Conservation (phyloP, 2,113 vertebrate species). For the Phrynocephalus versicolor region DNA sequence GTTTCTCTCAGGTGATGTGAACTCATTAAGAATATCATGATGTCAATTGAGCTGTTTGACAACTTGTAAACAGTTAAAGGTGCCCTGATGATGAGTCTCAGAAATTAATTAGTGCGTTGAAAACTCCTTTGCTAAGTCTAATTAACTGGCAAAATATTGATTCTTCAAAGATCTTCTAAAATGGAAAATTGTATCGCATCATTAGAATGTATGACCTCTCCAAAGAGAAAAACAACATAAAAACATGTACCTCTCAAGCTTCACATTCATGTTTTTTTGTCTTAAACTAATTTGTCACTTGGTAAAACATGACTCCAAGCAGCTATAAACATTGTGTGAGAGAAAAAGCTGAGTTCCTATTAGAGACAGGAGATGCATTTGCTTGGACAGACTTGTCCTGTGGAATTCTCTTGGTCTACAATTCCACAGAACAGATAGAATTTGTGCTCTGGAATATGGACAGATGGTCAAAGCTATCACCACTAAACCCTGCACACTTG, state of each 20-base stretch:
- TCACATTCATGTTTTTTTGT: constrained; percentile 17
- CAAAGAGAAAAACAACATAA: constrained; percentile 45
- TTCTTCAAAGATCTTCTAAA: constrained; percentile 55
- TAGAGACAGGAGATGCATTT: neutral
- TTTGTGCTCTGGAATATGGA: too few relatives aligned
- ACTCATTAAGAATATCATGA: neutral
- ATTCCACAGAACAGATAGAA: too few relatives aligned
- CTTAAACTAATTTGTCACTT: constrained; percentile 23
- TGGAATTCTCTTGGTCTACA: too few relatives aligned
- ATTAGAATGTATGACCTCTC: constrained; percentile 53
- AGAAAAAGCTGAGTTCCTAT: constrained; percentile 6
- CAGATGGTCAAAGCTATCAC: too few relatives aligned
- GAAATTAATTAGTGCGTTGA: constrained; percentile 44
- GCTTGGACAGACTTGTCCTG: too few relatives aligned
- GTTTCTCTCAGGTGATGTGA: constrained; percentile 18
- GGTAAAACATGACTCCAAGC: constrained; percentile 2
- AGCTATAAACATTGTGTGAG: neutral
- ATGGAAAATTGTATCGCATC: constrained; percentile 61
- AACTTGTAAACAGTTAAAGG: constrained; percentile 31
- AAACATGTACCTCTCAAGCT: neutral
- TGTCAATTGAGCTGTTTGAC: constrained; percentile 31
- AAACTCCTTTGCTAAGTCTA: constrained; percentile 54
- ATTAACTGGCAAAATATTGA: constrained; percentile 61
- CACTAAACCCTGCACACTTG: too few relatives aligned
- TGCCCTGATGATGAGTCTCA: constrained; percentile 30